Base-by-base conservation (phyloP, 2,797 vertebrate species). In the Esox lucius region DNA sequence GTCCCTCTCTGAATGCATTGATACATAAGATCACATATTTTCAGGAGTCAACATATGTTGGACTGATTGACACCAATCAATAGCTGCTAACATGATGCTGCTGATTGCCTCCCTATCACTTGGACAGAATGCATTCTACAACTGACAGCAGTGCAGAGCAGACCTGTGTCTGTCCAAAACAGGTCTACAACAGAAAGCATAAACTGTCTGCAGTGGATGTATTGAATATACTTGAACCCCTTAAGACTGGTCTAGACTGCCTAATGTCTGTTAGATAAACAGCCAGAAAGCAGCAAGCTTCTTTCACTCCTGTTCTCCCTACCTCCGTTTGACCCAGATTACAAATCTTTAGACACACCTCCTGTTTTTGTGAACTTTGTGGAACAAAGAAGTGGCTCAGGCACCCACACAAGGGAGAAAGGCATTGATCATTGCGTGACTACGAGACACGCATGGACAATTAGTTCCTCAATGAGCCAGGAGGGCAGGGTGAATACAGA, bases 301-400 rank as follows among this genome's bases (percentile, higher is more conserved):
- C 82, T 77, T 83, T 88, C 83, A 81, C 61, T 77, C 53, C 81
- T 81, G 82, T 89, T 90, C 83, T 78, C 51, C 69, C 31, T 28
- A 78, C 79, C 88, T 61, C 82, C 2, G n/a, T 66, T 83, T 88
- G 85, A 87, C 87, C 86, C 77, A 77, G 89, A 92, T 91, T 90
- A 91, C 91, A 93, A 93, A 93, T 90, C 88, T 83, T 86, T 83
- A 90, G 90, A 93, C 92, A 93, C 92, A 87, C 86, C 88, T 90
- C 84, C 85, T 83, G 87, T 92, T 91, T 88, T 88, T 88, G 90
- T 89, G 88, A 91, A 91, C 85, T 91, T 89, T 89, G 85, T 84
- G 86, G 89, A 93, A 92, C 91, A 90, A 91, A 89, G 87, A 79
- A 85, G 85, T 89, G 86, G 85, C 88, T 88, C 88, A 84, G 85